A percentile compares a stretch with the other conserved stretches of the same genome.
These are phyloP conservation scores for Sebastes fasciatus DNA, from an alignment of 2,113 vertebrate genomes.

Conservation along the genomic window DNA sequence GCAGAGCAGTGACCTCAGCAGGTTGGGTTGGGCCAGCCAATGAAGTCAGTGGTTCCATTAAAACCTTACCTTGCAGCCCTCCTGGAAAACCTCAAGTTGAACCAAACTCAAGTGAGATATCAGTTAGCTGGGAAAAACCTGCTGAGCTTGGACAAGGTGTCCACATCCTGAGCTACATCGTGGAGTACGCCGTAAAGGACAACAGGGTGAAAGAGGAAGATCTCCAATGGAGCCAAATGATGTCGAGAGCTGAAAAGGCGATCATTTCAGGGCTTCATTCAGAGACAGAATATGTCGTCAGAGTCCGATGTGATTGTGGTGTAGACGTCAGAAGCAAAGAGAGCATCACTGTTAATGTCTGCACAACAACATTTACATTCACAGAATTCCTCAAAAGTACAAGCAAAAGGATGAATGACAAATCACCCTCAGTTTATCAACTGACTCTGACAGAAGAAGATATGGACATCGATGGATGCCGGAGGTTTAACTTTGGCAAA, in stretches of 20 bases:
- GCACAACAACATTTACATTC: neutral
- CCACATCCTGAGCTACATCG: neutral
- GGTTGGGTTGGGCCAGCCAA: conserved; percentile 5
- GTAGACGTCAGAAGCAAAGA: conserved; percentile 44
- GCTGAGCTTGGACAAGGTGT: conserved; percentile 6
- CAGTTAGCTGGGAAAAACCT: conserved; percentile 21
- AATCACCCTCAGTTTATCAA: conserved; percentile 25
- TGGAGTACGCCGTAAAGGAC: conserved; percentile 15
- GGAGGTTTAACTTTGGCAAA: neutral
- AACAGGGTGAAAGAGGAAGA: neutral
- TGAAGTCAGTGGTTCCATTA: too few species aligned
- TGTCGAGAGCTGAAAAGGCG: neutral
- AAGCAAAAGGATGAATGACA: neutral
- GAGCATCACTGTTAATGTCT: conserved; percentile 27
- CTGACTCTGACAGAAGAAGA: conserved; percentile 24
- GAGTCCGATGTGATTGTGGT: conserved; percentile 62
- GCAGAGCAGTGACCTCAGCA: conserved; percentile 55
- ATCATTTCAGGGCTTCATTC: conserved; percentile 32
- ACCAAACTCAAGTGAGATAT: neutral
- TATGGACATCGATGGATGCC: conserved; percentile 20
- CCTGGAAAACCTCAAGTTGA: too few species aligned
- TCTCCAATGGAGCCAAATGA: conserved; percentile 14
- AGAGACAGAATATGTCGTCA: conserved; percentile 50
- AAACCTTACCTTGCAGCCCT: too few species aligned
- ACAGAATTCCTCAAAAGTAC: conserved; percentile 34